Evolutionary conservation across 2,888 invertebrate species (phyloP).

Genomic region (Trilocha varians): DNA sequence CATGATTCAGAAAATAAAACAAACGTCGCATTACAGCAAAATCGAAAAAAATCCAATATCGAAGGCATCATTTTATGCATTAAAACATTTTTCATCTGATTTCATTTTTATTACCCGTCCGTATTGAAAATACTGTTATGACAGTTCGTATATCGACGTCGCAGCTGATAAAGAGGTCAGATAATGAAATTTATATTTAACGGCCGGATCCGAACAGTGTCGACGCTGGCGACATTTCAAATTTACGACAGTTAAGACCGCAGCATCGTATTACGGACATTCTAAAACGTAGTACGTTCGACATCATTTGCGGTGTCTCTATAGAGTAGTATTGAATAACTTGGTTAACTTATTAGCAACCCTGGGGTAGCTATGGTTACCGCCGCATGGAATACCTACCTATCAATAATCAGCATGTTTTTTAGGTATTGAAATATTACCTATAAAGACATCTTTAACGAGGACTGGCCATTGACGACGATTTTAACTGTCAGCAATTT

Average conservation of each 20-base stretch:
- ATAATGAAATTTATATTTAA: slow-evolving; percentile 30
- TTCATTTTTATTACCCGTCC: slow-evolving; percentile 6
- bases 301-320: too few relatives aligned
- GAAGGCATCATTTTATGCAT: background rate
- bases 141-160: slow-evolving; percentile 14
- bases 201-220: slow-evolving; percentile 16
- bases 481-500: too few relatives aligned
- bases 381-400: too few relatives aligned
- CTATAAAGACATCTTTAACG: too few relatives aligned
- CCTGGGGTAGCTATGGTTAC: too few relatives aligned
- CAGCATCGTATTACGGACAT: slow-evolving; percentile 2
- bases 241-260: slow-evolving; percentile 30
- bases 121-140: slow-evolving; percentile 4
- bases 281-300: background rate
- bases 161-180: slow-evolving; percentile 21
- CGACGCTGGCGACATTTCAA: slow-evolving; percentile 25
- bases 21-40: background rate
- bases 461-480: too few relatives aligned
- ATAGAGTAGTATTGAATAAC: too few relatives aligned
- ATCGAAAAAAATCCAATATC: background rate
- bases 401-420: too few relatives aligned
- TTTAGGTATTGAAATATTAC: too few relatives aligned
- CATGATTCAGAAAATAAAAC: too few relatives aligned
- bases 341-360: too few relatives aligned
- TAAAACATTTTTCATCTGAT: background rate